Base-by-base conservation (phyloP, 1,140 invertebrate species). In the Ridgeia piscesae region DNA sequence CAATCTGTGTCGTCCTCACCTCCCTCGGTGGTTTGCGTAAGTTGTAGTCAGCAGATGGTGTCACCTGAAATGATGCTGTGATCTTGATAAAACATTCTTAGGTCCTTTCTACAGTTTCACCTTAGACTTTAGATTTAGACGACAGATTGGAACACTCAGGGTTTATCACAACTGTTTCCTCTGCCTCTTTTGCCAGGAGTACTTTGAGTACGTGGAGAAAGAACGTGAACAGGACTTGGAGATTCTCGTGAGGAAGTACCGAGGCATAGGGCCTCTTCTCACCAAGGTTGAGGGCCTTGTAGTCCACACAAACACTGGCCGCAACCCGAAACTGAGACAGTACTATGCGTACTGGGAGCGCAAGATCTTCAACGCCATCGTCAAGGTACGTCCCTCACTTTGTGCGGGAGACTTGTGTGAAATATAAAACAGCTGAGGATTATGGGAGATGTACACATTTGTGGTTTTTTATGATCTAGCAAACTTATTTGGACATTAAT, bases 231-330 rank as follows among this genome's bases (percentile, higher is more conserved):
- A 97, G 93, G 96, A 97, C 89, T 96, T 97, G 27, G 96, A 97
- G 0, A 95, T 96, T 11, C 96, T 98, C 95, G 96, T 97, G 0
- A 97, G 97, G 48, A 96, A 97, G 6, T 98, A 98, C 94, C 96
- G 97, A 88, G 97, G 97, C 0, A 96, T 98, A 35, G 97, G 97
- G 0, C 98, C 98, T 0, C 97, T 98, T 89, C 95, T 99, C 0
- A 97, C 97, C 91, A 98, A 98, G 95, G 95, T 98, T 93, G 98
- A 99, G 95, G 97, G 97, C 34, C 93, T 96, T 42, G 95, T 96
- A 27, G 95, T 96, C 27, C 94, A 96, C 92, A 96, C 95, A 88
- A 96, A 96, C 93, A 96, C 96, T 8, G 96, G 96, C 17, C 95
- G 95, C 92, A 95, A 95, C 31, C 95, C 95, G 34, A 95, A 95